These are phyloP conservation scores for Euplagia quadripunctaria DNA, from an alignment of 2,888 invertebrate genomes.

Conservation along the genomic window DNA sequence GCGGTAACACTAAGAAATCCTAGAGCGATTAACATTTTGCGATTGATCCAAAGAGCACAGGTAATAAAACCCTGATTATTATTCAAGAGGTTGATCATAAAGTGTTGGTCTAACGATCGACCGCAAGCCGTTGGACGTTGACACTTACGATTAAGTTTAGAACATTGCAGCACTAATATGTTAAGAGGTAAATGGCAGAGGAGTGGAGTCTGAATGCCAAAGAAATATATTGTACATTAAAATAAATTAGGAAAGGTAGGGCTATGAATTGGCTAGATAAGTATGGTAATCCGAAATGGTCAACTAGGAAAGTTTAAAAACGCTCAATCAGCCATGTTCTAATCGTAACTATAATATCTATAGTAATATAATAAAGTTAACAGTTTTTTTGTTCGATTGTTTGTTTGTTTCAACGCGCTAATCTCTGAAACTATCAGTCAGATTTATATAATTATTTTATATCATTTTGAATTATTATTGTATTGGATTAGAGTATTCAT, in stretches of 20 bases:
- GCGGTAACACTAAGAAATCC: background rate
- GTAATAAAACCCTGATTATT: slow-evolving; percentile 42
- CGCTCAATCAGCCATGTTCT: no score
- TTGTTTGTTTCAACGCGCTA: no score
- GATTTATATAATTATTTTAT: no score
- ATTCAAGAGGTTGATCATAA: slow-evolving; percentile 39
- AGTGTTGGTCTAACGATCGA: slow-evolving; percentile 37
- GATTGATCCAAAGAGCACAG: slow-evolving; percentile 35
- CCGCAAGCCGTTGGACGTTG: slow-evolving; percentile 13
- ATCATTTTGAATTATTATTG: no score
- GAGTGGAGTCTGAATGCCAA: background rate
- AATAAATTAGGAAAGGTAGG: background rate
- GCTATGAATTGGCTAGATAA: background rate
- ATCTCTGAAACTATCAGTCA: no score
- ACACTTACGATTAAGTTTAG: background rate
- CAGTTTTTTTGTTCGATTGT: no score
- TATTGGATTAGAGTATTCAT: no score
- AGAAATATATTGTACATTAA: background rate
- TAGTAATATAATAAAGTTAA: no score
- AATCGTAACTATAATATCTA: no score
- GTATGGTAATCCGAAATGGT: background rate
- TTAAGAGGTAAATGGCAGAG: background rate
- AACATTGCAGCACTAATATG: background rate
- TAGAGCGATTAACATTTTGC: background rate
- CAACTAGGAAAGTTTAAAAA: background rate